Base-by-base conservation (phyloP, 2,797 vertebrate species). In the Eptatretus atami region DNA sequence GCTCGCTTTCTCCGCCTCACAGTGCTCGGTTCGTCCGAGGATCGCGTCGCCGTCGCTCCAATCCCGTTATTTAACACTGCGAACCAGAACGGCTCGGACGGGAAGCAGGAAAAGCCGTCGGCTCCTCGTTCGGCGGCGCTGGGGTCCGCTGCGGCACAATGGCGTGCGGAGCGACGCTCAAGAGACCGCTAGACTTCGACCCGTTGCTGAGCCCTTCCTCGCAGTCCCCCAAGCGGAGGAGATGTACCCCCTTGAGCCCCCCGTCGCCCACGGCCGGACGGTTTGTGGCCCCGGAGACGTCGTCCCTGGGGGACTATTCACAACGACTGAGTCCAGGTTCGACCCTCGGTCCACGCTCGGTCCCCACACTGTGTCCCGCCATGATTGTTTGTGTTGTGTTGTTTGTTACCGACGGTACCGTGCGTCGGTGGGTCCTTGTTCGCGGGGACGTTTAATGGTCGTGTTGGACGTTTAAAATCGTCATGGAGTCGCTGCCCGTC, bases 171-270 rank as follows among this genome's bases (percentile, higher is more conserved):
- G 86, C 85, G 66, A 90, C 85, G 64, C 74, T 92, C 70, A 90
- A 92, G 76, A 79, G 86, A 78, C 85, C 78, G 76, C 76, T 88
- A 77, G 83, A 88, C 73, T 92, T 92, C 70, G 85, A 88, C 72
- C 83, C 85, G 8, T 72, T 88, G 65, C 77, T 84, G 73, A 84
- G 73, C 75, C 82, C 83, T 54, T 75, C 77, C 55, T 80, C 80
- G 13, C 68, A 69, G 69, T 88, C 86, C 54, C 84, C 86, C 2
- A 92, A 92, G 70, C 75, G 85, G 53, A 75, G 83, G 71, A 75
- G 86, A 71, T 92, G 82, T 72, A 74, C 83, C 69, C 83, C 82
- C 65, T 44, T 84, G 76, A 83, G 82, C 71, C 72, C 77, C 63
- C 78, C 81, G 65, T 74, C 77, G 66, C 70, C 77, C 67, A 72